Evolutionary conservation across 2,797 vertebrate species (phyloP), one percentile per base, ranked within the genome.

Genomic region (Vespertilio murinus): DNA sequence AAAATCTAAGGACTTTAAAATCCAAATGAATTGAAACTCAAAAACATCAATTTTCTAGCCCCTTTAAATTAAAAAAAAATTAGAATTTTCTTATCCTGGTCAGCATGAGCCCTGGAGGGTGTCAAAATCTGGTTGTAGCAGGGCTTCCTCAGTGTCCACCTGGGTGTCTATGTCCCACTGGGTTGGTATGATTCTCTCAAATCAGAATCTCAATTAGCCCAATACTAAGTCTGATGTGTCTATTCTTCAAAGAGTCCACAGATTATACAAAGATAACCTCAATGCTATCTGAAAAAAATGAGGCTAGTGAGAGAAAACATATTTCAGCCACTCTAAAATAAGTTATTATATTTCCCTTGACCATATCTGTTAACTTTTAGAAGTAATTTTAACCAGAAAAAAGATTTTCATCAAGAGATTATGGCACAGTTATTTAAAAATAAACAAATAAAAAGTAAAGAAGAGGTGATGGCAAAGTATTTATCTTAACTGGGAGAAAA

Each of bases 11-110:
- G 65, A 90, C 9, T 40, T 45, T 64, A 30, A 78, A 89, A 30
- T 88, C 45, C 45, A 94, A 93, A 87, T 65, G 65, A 91, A 88
- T 94, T 83, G 54, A 89, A 49, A 59, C 13, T 56, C 8, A 77
- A 33, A 49, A 75, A 83, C 30, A 54, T 78, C 47, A 84, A 25
- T 73, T 94, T 61, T 78, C 28, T 67, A 52, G 3, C 5, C 38
- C 35, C 28, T 75, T 84, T 49, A 81, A 90, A n/a, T 78, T 16
- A 30, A 90, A 78, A 67, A 40, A 54, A 80, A 75, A 91, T 42
- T 59, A 86, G 56, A 73, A 4, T 49, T 42, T 56, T 78, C 35
- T 77, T 42, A 18, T 47, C 47, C 25, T 22, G n/a, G 28, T 64
- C 54, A 82, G 17, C 20, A 6, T 61, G 49, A 56, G 11, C 16